Evolutionary conservation across 2,113 vertebrate genomes (phyloP).

Genomic region (Rattus rattus): DNA sequence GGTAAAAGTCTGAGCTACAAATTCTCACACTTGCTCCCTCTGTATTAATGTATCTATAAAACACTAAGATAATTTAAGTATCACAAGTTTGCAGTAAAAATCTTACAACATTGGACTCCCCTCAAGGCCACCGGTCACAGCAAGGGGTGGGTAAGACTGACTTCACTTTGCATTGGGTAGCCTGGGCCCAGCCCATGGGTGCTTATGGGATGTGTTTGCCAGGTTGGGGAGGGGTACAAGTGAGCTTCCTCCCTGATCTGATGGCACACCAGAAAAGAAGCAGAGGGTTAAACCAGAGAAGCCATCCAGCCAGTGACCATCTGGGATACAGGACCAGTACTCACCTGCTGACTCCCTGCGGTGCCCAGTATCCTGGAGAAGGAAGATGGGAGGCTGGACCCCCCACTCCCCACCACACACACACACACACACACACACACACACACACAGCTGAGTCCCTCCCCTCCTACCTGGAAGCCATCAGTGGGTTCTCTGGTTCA

Average conservation of each 20-base stretch:
- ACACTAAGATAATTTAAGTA: constrained; percentile 7
- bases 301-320: not conserved
- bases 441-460: fast-evolving
- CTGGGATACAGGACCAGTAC: not conserved
- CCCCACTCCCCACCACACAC: too few species aligned
- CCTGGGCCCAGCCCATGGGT: not conserved
- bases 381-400: too few species aligned
- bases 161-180: not conserved
- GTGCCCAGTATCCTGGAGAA: not conserved
- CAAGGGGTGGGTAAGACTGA: constrained; percentile 41
- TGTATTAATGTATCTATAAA: not conserved
- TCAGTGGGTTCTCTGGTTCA: not conserved
- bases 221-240: not conserved
- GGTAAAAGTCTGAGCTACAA: not conserved
- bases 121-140: not conserved
- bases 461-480: not conserved
- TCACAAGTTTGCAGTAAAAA: not conserved
- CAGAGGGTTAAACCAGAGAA: not conserved
- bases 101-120: not conserved
- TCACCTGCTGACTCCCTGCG: not conserved
- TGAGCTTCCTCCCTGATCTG: not conserved
- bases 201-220: constrained; percentile 55
- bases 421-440: too few species aligned
- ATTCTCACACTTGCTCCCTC: not conserved
- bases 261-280: not conserved